Evolutionary conservation across 1,140 invertebrate genomes (phyloP).

Genomic region (Pogonognathellus flavescens): DNA sequence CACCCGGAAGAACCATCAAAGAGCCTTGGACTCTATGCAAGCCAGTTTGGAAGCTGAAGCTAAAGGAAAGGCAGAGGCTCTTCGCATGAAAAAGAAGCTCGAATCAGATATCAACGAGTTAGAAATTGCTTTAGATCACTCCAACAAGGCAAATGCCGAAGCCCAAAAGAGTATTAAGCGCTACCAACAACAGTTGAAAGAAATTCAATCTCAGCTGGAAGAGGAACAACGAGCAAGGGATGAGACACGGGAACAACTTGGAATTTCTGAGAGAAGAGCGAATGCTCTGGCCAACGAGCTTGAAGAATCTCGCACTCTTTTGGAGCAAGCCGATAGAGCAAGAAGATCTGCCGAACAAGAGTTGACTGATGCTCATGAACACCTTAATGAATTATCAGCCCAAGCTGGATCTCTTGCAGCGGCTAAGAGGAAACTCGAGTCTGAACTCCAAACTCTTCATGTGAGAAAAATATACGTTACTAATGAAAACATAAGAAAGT

Average conservation of each 20-base stretch:
- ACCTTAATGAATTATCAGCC: constrained; percentile 94
- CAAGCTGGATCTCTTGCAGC: constrained; percentile 92
- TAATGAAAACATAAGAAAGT: not conserved
- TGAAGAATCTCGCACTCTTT: constrained; percentile 93
- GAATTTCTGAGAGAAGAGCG: constrained; percentile 95
- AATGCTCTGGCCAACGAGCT: constrained; percentile 95
- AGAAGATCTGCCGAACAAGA: constrained; percentile 97
- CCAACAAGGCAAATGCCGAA: constrained; percentile 97
- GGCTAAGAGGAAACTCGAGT: constrained; percentile 98
- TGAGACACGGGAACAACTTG: constrained; percentile 95
- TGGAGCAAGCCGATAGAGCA: constrained; percentile 97
- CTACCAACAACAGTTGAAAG: constrained; percentile 95
- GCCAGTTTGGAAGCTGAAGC: constrained; percentile 98
- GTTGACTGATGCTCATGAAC: constrained; percentile 95
- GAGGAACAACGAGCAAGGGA: constrained; percentile 97
- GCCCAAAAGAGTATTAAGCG: constrained; percentile 99
- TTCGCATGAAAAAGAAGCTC: constrained; percentile 99
- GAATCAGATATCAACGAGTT: constrained; percentile 99
- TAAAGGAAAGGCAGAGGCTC: constrained; percentile 98
- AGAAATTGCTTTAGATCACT: constrained; percentile 97
- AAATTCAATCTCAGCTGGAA: constrained; percentile 93
- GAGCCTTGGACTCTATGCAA: constrained; percentile 98
- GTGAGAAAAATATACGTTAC: constrained; percentile 71
- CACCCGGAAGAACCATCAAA: constrained; percentile 98
- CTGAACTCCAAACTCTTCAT: constrained; percentile 96